Evolutionary conservation across 2,888 invertebrate genomes (phyloP).

Genomic region (Trachelus stipa): DNA sequence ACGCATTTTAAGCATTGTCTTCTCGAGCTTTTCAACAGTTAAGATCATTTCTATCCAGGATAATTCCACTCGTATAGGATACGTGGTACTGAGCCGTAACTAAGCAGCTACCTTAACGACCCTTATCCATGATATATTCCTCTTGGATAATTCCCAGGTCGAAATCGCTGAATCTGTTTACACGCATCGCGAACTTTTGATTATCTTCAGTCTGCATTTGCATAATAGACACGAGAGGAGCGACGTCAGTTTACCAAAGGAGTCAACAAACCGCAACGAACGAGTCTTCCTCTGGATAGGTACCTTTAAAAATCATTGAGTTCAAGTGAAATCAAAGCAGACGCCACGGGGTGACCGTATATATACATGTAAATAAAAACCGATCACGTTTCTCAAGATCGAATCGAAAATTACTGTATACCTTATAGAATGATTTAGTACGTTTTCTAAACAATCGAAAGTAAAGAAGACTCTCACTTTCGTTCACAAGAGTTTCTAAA

Average conservation of each 20-base stretch:
- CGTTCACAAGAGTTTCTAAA: slow-evolving; percentile 49
- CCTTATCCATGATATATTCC: background rate
- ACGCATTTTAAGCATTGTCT: background rate
- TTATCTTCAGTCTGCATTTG: background rate
- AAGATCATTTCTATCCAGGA: background rate
- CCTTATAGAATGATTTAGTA: background rate
- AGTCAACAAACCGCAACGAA: background rate
- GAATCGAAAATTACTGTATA: background rate
- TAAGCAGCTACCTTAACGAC: slow-evolving; percentile 33
- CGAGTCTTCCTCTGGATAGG: background rate
- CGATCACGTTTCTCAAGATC: background rate
- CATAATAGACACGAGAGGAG: background rate
- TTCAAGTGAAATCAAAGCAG: background rate
- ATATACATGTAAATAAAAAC: background rate
- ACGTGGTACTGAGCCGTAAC: slow-evolving; percentile 35
- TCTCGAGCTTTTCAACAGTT: background rate
- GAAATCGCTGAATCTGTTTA: slow-evolving; percentile 14
- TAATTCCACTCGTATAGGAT: background rate
- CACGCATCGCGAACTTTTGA: slow-evolving; percentile 10
- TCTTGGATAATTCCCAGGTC: background rate
- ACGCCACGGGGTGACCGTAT: background rate
- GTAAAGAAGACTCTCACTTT: slow-evolving; percentile 55
- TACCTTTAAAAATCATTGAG: background rate
- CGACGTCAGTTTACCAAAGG: background rate
- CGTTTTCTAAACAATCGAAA: slow-evolving; percentile 53